phyloP scores from a whole-genome alignment of 2,888 invertebrate genomes.

The Agrenia bidenticulata region DNA sequence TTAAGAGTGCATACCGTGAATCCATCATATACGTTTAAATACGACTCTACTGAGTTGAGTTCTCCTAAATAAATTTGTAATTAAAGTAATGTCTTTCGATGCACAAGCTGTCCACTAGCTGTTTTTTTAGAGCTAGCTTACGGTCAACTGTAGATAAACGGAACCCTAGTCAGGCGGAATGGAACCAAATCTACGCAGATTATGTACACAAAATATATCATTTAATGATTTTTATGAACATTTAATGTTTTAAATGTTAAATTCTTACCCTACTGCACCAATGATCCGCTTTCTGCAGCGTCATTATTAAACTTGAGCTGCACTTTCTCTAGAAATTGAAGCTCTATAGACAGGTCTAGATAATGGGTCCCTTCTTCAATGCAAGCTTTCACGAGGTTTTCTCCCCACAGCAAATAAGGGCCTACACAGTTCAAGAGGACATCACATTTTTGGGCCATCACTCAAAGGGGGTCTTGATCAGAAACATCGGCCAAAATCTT shows the following conservation, averaged over 20 bases:
- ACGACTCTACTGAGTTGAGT: constrained; percentile 71
- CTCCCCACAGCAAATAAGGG: constrained; percentile 85
- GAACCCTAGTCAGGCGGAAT: constrained; percentile 82
- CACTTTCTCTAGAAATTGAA: constrained; percentile 75
- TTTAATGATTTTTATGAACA: no score
- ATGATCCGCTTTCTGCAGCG: constrained; percentile 78
- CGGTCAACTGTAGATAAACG: constrained; percentile 74
- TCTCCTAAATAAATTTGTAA: constrained; percentile 59
- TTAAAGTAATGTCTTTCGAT: not conserved
- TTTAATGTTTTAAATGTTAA: no score
- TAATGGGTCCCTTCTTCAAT: constrained; percentile 78
- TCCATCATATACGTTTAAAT: constrained; percentile 63
- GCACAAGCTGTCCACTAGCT: not conserved
- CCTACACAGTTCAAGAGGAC: constrained; percentile 91
- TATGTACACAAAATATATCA: no score
- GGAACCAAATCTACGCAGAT: constrained; percentile 90
- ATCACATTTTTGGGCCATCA: constrained; percentile 77
- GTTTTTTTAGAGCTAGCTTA: no score
- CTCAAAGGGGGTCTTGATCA: constrained; percentile 70
- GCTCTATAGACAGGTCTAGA: constrained; percentile 69
- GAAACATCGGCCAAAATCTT: constrained; percentile 62
- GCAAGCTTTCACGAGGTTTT: constrained; percentile 67
- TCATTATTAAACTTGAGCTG: constrained; percentile 74
- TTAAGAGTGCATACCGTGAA: no score
- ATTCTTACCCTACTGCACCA: constrained; percentile 58